Evolutionary conservation across 2,888 invertebrate genomes (phyloP).

Genomic region (Atrina japonica): DNA sequence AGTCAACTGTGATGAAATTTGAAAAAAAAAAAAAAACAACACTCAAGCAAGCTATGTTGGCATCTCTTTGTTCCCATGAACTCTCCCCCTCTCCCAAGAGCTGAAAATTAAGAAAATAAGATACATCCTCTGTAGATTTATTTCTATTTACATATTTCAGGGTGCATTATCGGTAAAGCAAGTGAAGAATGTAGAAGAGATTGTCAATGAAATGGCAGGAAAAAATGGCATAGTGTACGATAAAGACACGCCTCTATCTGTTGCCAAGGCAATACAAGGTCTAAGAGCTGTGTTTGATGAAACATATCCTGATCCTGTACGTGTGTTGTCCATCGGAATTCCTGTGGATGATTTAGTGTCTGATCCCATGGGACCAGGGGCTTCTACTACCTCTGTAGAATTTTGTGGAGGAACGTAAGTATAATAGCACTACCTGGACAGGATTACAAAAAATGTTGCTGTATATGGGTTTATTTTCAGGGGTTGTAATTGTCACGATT

Average conservation of each 20-base stretch:
- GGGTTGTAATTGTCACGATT: too few species aligned
- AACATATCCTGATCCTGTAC: constrained; percentile 92
- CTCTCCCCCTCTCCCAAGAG: too few species aligned
- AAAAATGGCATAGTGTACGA: constrained; percentile 92
- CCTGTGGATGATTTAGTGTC: constrained; percentile 93
- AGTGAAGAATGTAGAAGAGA: constrained; percentile 91
- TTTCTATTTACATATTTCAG: constrained; percentile 74
- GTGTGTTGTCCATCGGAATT: constrained; percentile 94
- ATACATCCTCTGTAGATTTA: too few species aligned
- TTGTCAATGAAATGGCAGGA: constrained; percentile 88
- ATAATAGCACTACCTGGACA: not conserved
- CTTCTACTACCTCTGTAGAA: constrained; percentile 94
- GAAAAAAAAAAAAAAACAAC: too few species aligned
- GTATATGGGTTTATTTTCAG: too few species aligned
- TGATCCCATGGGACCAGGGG: constrained; percentile 91
- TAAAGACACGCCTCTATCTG: constrained; percentile 89
- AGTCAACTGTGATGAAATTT: too few species aligned
- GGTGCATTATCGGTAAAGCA: constrained; percentile 93
- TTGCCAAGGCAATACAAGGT: constrained; percentile 89
- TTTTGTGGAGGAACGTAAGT: constrained; percentile 98
- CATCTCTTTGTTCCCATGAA: too few species aligned
- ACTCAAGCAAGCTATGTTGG: too few species aligned
- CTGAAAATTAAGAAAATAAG: too few species aligned
- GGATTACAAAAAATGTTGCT: not conserved
- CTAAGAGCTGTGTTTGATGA: constrained; percentile 97